Evolutionary conservation across 1,140 invertebrate genomes (phyloP).

Genomic region (Globodera ellingtonae): DNA sequence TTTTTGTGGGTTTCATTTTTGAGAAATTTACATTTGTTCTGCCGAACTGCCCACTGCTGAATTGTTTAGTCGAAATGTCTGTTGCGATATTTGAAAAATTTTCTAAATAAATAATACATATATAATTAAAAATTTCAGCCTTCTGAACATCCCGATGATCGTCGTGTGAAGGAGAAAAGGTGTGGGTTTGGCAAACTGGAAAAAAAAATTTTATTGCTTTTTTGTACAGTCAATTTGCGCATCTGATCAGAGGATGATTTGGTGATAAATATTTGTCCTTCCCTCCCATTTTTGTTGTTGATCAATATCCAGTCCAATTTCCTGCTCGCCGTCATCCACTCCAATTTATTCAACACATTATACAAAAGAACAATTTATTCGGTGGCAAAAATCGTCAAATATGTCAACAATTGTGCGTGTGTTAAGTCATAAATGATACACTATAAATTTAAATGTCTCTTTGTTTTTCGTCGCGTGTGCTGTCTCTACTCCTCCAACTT

Average conservation of each 20-base stretch:
- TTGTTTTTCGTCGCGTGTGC: not conserved
- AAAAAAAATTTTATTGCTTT: too few relatives aligned
- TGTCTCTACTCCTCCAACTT: not conserved
- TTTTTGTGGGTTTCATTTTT: too few relatives aligned
- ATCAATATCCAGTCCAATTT: not conserved
- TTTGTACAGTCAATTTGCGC: too few relatives aligned
- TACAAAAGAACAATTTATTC: not conserved
- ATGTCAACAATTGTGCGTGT: not conserved
- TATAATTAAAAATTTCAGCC: not conserved
- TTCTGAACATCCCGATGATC: constrained; percentile 1
- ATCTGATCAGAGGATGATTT: not conserved
- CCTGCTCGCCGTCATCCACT: not conserved
- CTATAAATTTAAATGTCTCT: not conserved
- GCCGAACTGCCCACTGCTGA: too few relatives aligned
- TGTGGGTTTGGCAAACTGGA: not conserved
- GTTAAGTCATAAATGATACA: not conserved
- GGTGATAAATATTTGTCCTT: not conserved
- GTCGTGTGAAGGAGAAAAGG: not conserved
- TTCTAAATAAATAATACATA: not conserved
- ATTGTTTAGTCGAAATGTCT: too few relatives aligned
- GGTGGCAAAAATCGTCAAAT: not conserved
- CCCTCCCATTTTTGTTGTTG: not conserved
- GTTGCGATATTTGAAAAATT: too few relatives aligned
- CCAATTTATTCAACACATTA: too few relatives aligned
- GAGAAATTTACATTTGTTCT: too few relatives aligned